Conservation (phyloP, 2,888 invertebrate genomes). For the Poecilobothrus nobilitatus region DNA sequence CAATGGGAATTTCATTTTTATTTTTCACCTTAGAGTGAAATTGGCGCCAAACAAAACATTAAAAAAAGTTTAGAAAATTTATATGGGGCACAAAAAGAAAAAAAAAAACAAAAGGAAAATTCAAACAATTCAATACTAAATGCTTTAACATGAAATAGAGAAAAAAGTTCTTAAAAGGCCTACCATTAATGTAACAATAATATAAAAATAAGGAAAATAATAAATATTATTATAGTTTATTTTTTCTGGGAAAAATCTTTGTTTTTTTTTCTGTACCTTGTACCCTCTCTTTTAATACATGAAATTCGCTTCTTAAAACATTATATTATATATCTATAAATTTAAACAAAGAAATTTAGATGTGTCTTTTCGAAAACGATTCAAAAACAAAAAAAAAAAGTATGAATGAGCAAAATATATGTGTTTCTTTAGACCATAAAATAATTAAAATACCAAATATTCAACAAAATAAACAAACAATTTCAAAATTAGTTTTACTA, state of each 20-base stretch:
- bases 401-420: no score
- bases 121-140: neutral
- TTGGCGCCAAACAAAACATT: neutral
- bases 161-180: neutral
- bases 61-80: neutral
- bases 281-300: no score
- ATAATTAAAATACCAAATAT: no score
- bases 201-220: neutral
- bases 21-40: neutral
- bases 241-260: neutral
- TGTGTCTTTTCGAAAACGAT: no score
- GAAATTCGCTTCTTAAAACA: no score
- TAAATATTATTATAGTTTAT: neutral
- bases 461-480: no score
- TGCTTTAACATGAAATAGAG: neutral
- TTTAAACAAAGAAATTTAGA: no score
- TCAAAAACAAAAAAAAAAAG: no score
- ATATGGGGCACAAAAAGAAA: neutral
- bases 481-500: no score
- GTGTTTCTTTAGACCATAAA: no score
- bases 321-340: no score
- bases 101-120: neutral
- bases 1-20: conserved; percentile 3
- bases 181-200: neutral
- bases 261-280: neutral